Conservation (phyloP, 2,888 invertebrate genomes). For the Lepidocyrtinus sp. region DNA sequence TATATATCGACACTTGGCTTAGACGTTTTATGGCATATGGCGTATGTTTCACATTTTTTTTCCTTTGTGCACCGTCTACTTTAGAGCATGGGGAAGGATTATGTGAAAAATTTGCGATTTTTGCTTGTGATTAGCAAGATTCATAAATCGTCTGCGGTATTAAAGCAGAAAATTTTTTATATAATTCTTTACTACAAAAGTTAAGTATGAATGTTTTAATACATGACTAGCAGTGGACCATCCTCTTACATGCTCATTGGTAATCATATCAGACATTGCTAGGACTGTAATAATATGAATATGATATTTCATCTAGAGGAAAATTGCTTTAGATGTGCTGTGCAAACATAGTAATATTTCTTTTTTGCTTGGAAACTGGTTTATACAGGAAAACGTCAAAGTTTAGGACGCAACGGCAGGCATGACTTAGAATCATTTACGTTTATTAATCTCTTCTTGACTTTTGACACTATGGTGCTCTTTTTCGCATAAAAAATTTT, state of each 20-base stretch:
- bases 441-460: constrained; percentile 32
- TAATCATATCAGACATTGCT: too few relatives aligned
- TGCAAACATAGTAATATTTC: too few relatives aligned
- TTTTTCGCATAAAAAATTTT: constrained; percentile 32
- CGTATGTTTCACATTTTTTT: neutral
- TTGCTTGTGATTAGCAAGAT: constrained; percentile 30
- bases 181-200: neutral
- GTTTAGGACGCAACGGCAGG: neutral
- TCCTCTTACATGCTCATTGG: too few relatives aligned
- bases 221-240: neutral
- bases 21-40: neutral
- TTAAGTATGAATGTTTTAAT: neutral
- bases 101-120: constrained; percentile 53
- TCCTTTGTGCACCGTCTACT: neutral
- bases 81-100: constrained; percentile 20
- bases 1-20: neutral
- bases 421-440: neutral
- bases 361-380: constrained; percentile 45
- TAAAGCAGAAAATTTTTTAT: neutral
- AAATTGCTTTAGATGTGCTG: too few relatives aligned
- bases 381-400: constrained; percentile 28
- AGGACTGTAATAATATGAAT: neutral
- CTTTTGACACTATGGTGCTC: constrained; percentile 54
- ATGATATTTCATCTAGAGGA: neutral
- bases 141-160: neutral